Evolutionary conservation across 2,797 vertebrate species (phyloP).

Genomic region (Sarcophilus harrisii): DNA sequence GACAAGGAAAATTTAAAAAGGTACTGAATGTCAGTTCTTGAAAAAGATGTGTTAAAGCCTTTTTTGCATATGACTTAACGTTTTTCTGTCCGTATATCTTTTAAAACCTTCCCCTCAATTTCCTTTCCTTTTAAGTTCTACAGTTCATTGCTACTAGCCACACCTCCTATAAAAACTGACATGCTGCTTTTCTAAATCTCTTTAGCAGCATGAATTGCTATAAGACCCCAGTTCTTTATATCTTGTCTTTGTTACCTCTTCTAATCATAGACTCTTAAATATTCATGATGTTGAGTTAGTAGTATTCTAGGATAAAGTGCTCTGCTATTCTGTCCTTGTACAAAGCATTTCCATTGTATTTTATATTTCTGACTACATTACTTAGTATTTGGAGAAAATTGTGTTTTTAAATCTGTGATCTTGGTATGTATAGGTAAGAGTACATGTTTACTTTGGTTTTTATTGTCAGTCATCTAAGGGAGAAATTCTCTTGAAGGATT

Average conservation of each 20-base stretch:
- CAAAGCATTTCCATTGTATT: not conserved
- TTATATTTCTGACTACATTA: not conserved
- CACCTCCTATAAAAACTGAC: conserved; percentile 29
- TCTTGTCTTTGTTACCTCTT: conserved; percentile 47
- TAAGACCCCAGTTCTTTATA: conserved; percentile 20
- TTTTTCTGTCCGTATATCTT: conserved; percentile 81
- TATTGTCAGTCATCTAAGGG: not conserved
- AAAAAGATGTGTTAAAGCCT: conserved; percentile 86
- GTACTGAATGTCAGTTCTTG: conserved; percentile 96
- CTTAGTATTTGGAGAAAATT: conserved; percentile 22
- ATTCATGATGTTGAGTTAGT: not conserved
- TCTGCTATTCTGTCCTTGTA: not conserved
- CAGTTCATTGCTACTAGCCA: conserved; percentile 68
- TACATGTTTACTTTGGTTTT: not conserved
- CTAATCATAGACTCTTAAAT: not conserved
- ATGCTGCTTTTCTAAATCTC: conserved; percentile 47
- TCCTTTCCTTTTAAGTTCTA: conserved; percentile 72
- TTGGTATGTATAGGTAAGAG: conserved; percentile 7
- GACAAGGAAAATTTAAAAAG: conserved; percentile 99
- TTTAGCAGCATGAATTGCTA: conserved; percentile 30
- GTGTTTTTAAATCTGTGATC: not conserved
- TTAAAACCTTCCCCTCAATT: conserved; percentile 68
- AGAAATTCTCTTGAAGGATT: conserved; percentile 46
- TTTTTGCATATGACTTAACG: conserved; percentile 83
- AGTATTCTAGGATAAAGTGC: not conserved